These are phyloP conservation scores for Probaryconus sp. DNA, from an alignment of 1,140 invertebrate genomes.

Conservation along the genomic window DNA sequence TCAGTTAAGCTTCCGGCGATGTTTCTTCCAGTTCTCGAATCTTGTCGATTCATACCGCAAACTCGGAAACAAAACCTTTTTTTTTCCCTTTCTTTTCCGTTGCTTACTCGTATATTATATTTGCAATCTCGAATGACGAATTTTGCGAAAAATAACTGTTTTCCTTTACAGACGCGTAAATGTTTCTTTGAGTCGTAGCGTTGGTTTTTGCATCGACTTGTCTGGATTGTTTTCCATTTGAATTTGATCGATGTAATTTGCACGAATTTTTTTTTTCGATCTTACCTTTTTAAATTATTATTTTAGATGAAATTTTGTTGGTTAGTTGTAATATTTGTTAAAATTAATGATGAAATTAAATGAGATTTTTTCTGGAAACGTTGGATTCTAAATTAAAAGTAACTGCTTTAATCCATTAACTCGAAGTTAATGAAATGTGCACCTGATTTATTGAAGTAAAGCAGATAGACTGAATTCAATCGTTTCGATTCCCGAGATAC, in stretches of 20 bases:
- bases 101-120: too few species aligned
- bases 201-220: too few species aligned
- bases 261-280: too few species aligned
- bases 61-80: conserved; percentile 38
- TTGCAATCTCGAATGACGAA: not conserved
- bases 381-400: not conserved
- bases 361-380: conserved; percentile 4
- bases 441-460: not conserved
- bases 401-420: conserved; percentile 2
- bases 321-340: not conserved
- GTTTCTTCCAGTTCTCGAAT: conserved; percentile 48
- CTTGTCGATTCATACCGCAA: conserved; percentile 35
- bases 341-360: not conserved
- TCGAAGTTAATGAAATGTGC: conserved; percentile 7
- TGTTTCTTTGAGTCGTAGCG: too few species aligned
- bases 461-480: not conserved
- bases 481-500: too few species aligned
- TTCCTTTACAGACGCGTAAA: too few species aligned
- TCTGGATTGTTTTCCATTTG: too few species aligned
- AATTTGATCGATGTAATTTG: too few species aligned
- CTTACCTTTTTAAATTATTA: too few species aligned
- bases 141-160: too few species aligned
- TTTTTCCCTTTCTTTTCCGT: not conserved
- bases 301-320: too few species aligned
- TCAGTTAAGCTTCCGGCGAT: conserved; percentile 32